These are phyloP conservation scores for Romanogobio albipinnatus DNA, from an alignment of 2,113 vertebrate genomes.

Conservation along the genomic window DNA sequence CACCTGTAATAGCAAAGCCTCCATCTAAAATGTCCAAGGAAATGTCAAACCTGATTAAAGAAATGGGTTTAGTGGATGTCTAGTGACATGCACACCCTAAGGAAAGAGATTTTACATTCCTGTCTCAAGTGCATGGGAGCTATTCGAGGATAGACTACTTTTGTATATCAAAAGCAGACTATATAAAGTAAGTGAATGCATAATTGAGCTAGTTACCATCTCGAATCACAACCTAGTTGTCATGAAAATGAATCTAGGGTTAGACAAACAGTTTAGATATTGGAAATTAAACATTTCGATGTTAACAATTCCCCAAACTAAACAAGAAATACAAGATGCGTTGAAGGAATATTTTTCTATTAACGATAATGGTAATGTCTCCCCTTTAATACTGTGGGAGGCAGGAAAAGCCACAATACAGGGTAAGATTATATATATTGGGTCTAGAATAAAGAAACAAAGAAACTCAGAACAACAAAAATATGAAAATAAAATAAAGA, in stretches of 20 bases:
- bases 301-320: constrained; percentile 1
- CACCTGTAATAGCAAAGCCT: not conserved
- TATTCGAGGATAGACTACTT: constrained; percentile 2
- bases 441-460: not conserved
- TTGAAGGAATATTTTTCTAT: not conserved
- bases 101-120: constrained; percentile 7
- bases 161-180: not conserved
- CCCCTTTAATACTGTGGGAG: not conserved
- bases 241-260: too few species aligned
- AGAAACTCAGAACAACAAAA: not conserved
- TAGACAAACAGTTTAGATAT: not conserved
- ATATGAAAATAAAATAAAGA: not conserved
- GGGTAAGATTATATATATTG: not conserved
- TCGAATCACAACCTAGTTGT: too few species aligned
- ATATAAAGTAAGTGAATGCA: not conserved
- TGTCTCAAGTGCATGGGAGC: constrained; percentile 1
- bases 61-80: constrained; percentile 23
- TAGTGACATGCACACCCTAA: not conserved
- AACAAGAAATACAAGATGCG: not conserved
- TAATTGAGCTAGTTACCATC: too few species aligned
- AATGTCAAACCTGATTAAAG: not conserved
- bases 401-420: too few species aligned
- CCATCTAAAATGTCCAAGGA: not conserved
- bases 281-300: not conserved
- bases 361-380: not conserved